phyloP scores from a whole-genome alignment of 2,797 vertebrate species.

The Coluber constrictor region DNA sequence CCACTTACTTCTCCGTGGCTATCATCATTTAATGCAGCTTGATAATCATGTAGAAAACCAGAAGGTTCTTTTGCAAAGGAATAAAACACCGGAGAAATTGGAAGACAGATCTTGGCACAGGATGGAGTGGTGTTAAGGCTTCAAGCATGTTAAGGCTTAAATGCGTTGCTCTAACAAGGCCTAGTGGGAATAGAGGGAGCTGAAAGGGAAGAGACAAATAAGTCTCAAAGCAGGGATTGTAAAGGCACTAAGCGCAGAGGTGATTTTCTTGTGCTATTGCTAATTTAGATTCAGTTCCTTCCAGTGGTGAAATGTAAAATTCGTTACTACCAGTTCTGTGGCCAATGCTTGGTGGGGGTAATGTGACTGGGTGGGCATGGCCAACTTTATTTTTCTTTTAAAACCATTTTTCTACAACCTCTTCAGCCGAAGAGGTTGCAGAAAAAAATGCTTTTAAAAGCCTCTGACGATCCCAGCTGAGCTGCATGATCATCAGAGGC shows the following conservation, averaged over 20 bases:
- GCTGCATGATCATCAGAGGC: no score
- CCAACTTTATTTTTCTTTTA: no score
- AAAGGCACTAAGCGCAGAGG: background rate
- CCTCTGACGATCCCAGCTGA: no score
- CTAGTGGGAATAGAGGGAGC: background rate
- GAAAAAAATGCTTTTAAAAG: no score
- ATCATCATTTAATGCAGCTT: background rate
- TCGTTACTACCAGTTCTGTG: no score
- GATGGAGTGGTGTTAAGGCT: background rate
- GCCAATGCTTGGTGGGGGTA: no score
- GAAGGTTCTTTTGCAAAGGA: background rate
- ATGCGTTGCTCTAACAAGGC: background rate
- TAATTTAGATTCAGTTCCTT: background rate
- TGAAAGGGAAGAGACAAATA: background rate
- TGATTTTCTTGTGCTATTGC: background rate
- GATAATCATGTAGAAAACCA: background rate
- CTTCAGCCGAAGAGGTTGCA: no score
- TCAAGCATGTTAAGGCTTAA: background rate
- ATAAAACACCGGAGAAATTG: background rate
- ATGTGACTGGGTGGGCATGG: no score
- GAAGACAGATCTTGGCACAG: background rate
- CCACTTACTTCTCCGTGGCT: background rate
- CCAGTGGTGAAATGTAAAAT: background rate
- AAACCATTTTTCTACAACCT: no score
- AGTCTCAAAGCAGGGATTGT: background rate